These are phyloP conservation scores for Corythucha ciliata DNA, from an alignment of 2,888 invertebrate species.

Conservation along the genomic window DNA sequence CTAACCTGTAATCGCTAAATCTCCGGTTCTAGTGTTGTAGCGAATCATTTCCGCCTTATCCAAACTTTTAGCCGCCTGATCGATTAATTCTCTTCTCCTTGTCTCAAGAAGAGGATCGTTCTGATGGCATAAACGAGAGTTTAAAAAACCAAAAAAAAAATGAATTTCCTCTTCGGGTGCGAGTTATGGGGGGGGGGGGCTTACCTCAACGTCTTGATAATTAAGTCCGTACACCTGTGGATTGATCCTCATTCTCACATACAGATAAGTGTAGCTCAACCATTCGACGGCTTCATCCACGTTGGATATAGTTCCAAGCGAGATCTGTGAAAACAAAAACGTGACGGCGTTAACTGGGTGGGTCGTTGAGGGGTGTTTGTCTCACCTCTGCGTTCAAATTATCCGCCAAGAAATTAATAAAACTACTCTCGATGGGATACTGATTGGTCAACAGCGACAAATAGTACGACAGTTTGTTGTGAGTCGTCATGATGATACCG, in stretches of 20 bases:
- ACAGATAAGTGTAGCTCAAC: slow-evolving; percentile 95
- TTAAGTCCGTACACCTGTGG: slow-evolving; percentile 66
- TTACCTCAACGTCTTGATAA: slow-evolving; percentile 52
- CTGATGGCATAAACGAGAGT: slow-evolving; percentile 43
- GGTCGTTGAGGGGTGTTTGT: too few species aligned
- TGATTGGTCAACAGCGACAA: slow-evolving; percentile 89
- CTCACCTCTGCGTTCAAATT: slow-evolving; percentile 94
- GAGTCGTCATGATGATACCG: slow-evolving; percentile 88
- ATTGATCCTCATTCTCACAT: slow-evolving; percentile 87
- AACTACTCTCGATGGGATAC: slow-evolving; percentile 96
- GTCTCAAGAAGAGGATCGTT: slow-evolving; percentile 71
- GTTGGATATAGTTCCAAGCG: slow-evolving; percentile 91
- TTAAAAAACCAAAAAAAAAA: background rate
- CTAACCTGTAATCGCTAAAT: slow-evolving; percentile 50
- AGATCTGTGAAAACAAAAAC: slow-evolving; percentile 50
- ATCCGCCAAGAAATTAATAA: slow-evolving; percentile 81
- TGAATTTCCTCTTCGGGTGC: background rate
- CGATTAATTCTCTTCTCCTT: slow-evolving; percentile 68
- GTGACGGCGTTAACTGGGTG: background rate
- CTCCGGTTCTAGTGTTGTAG: slow-evolving; percentile 74
- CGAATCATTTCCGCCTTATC: slow-evolving; percentile 93
- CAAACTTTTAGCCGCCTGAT: slow-evolving; percentile 68
- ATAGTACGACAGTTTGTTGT: slow-evolving; percentile 87
- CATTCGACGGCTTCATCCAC: slow-evolving; percentile 94
- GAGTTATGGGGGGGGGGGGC: slow-evolving; percentile 1